Percentiles rank a stretch among this genome's conserved stretches.
phyloP scores from a whole-genome alignment of 1,140 invertebrate genomes.

The Psilanteris sp. region DNA sequence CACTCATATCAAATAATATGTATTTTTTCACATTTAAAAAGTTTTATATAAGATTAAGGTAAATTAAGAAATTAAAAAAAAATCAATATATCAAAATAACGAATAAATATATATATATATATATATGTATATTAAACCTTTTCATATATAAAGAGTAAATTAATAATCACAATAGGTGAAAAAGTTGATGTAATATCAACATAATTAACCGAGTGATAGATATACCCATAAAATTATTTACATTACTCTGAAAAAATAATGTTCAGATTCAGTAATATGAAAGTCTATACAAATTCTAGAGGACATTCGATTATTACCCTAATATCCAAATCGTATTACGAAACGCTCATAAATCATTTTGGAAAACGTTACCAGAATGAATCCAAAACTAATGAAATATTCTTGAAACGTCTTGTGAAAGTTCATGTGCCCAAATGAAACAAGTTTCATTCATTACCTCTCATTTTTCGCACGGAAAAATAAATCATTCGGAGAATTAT shows the following conservation, averaged over 20 bases:
- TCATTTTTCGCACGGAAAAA: constrained; percentile 13
- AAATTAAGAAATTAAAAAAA: no score
- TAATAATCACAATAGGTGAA: no score
- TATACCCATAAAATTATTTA: constrained; percentile 8
- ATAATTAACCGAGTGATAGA: neutral
- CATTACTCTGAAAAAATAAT: constrained; percentile 1
- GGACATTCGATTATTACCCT: constrained; percentile 16
- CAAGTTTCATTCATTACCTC: constrained; percentile 28
- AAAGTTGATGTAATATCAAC: no score
- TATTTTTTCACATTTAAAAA: no score
- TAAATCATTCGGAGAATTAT: constrained; percentile 14
- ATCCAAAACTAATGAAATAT: constrained; percentile 39
- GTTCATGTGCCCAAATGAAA: constrained; percentile 16
- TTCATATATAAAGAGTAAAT: no score
- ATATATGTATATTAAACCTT: no score
- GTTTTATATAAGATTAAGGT: no score
- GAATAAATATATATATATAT: no score
- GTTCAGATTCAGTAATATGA: constrained; percentile 7
- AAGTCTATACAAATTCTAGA: constrained; percentile 12
- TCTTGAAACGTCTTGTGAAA: constrained; percentile 31
- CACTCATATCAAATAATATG: no score
- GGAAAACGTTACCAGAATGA: constrained; percentile 24
- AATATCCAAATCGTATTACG: constrained; percentile 27
- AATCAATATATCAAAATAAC: no score
- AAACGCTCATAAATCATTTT: constrained; percentile 31